Percentiles rank a stretch among this genome's conserved stretches.
Evolutionary conservation across 1,140 invertebrate species (phyloP).

Genomic region (Leptoteleia sp.): DNA sequence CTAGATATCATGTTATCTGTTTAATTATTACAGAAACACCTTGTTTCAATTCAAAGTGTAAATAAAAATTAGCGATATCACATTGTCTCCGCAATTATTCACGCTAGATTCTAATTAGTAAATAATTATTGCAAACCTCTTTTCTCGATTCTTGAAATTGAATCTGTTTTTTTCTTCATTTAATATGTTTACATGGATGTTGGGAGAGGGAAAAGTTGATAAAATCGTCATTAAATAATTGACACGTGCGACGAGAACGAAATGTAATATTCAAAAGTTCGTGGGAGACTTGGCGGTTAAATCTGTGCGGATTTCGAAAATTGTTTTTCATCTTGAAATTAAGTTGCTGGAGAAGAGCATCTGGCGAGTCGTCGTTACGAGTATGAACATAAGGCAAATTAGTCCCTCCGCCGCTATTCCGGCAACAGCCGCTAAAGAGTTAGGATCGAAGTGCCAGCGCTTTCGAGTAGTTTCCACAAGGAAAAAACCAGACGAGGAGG

Average conservation of each 20-base stretch:
- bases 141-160: background rate
- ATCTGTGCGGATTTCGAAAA: conserved; percentile 34
- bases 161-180: too few relatives aligned
- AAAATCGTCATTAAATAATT: conserved; percentile 30
- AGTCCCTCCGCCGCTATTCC: conserved; percentile 32
- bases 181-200: too few relatives aligned
- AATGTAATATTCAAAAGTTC: conserved; percentile 35
- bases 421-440: conserved; percentile 60
- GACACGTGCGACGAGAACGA: conserved; percentile 16
- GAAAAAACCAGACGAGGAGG: conserved; percentile 31
- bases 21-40: too few relatives aligned
- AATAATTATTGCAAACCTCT: conserved; percentile 13
- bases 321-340: conserved; percentile 50
- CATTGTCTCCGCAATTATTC: conserved; percentile 5
- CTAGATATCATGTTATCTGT: too few relatives aligned
- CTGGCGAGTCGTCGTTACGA: conserved; percentile 42
- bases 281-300: conserved; percentile 22
- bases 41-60: too few relatives aligned
- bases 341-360: conserved; percentile 57
- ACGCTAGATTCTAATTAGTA: conserved; percentile 1
- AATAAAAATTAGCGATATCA: too few relatives aligned
- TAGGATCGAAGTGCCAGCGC: conserved; percentile 51
- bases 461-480: conserved; percentile 50
- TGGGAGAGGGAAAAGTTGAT: too few relatives aligned
- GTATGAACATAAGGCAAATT: conserved; percentile 54